Evolutionary conservation across 1,140 invertebrate species (phyloP).

Genomic region (Antheraea pernyi): DNA sequence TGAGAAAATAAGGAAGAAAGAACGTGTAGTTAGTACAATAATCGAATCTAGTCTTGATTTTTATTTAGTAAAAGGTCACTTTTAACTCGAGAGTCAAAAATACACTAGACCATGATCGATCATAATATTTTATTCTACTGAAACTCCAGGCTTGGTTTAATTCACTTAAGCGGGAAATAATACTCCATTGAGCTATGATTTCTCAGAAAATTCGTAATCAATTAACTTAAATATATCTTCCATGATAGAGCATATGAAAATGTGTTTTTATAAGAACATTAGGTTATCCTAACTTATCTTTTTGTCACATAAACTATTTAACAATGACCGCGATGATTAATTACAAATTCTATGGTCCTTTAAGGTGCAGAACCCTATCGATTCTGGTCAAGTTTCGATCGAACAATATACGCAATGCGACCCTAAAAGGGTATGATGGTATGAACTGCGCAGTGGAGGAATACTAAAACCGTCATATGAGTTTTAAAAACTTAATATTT

Average conservation of each 20-base stretch:
- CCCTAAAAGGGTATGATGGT: slow-evolving; percentile 15
- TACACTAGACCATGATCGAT: too few relatives aligned
- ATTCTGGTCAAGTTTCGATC: slow-evolving; percentile 15
- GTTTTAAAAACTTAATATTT: background rate
- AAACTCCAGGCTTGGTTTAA: too few relatives aligned
- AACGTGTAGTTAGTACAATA: too few relatives aligned
- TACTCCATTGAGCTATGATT: background rate
- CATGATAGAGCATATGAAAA: background rate
- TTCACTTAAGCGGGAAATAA: too few relatives aligned
- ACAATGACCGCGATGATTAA: slow-evolving; percentile 12
- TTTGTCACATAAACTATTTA: background rate
- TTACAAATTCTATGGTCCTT: slow-evolving; percentile 11
- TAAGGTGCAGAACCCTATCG: slow-evolving; percentile 4
- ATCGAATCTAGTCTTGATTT: too few relatives aligned
- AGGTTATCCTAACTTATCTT: background rate
- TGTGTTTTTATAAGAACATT: background rate
- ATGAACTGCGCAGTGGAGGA: slow-evolving; percentile 11
- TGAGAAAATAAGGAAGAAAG: too few relatives aligned
- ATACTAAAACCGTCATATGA: slow-evolving; percentile 9
- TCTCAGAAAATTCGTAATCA: background rate
- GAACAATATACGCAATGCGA: slow-evolving; percentile 22
- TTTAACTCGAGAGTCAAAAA: too few relatives aligned
- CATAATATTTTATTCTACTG: too few relatives aligned
- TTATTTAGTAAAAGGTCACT: too few relatives aligned
- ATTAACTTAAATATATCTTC: background rate